phyloP scores from a whole-genome alignment of 2,113 vertebrate genomes.

The western clawed frog (Xenopus tropicalis) region UCB_Xtro_10.0 CM004445.2:102908001-102908500 shows the following conservation, averaged over 20 bases:
- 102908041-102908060: conserved; percentile 27
- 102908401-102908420: neutral
- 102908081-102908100: conserved; percentile 42
- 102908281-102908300: neutral
- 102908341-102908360: neutral
- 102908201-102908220: conserved; percentile 11
- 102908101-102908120: conserved; percentile 42
- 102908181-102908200: conserved; percentile 3
- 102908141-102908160: conserved; percentile 21
- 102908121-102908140: conserved; percentile 41
- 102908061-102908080: conserved; percentile 44
- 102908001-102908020: conserved; percentile 48
- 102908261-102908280: neutral
- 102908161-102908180: conserved; percentile 30
- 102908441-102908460: no score
- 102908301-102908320: neutral
- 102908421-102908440: no score
- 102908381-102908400: no score
- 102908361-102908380: neutral
- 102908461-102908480: no score
- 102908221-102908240: conserved; percentile 1
- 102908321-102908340: neutral
- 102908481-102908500: no score
- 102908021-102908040: conserved; percentile 42
- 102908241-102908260: neutral